These are phyloP conservation scores for Lasius fuliginosus DNA, from an alignment of 2,888 invertebrate species.

Conservation along the genomic window DNA sequence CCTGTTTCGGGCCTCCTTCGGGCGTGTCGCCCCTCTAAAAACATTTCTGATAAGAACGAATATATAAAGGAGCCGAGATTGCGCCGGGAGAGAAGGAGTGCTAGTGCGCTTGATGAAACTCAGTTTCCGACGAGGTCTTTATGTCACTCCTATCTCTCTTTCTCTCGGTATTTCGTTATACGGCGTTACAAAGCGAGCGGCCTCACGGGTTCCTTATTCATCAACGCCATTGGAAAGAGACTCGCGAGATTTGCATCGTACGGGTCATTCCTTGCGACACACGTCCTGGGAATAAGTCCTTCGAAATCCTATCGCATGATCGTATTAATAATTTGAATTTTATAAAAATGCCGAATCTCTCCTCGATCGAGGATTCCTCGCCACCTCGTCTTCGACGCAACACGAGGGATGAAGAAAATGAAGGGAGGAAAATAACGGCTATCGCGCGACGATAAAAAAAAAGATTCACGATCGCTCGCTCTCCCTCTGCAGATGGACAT, in stretches of 20 bases:
- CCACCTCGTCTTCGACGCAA: too few relatives aligned
- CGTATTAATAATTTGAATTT: too few relatives aligned
- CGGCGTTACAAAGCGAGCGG: slow-evolving; percentile 32
- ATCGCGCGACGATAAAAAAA: slow-evolving; percentile 62
- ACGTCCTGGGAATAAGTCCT: neutral
- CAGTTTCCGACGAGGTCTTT: slow-evolving; percentile 69
- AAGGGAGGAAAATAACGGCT: slow-evolving; percentile 28
- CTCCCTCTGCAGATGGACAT: slow-evolving; percentile 61
- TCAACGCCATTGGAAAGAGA: slow-evolving; percentile 78
- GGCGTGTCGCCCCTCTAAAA: slow-evolving; percentile 34
- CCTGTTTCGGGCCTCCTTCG: slow-evolving; percentile 57
- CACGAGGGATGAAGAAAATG: neutral
- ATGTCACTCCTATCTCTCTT: slow-evolving; percentile 49
- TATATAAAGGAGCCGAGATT: slow-evolving; percentile 76
- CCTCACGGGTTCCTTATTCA: slow-evolving; percentile 78
- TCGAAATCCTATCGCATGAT: neutral
- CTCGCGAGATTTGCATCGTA: slow-evolving; percentile 76
- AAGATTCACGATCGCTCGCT: slow-evolving; percentile 68
- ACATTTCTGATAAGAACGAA: slow-evolving; percentile 70
- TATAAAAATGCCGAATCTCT: too few relatives aligned
- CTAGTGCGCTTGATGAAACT: slow-evolving; percentile 77
- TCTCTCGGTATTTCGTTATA: slow-evolving; percentile 49
- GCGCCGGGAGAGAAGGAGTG: slow-evolving; percentile 47
- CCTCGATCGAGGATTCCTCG: too few relatives aligned
- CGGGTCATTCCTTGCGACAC: slow-evolving; percentile 12